Conservation (phyloP, 2,113 vertebrate species). For the Sciurus niger region DNA sequence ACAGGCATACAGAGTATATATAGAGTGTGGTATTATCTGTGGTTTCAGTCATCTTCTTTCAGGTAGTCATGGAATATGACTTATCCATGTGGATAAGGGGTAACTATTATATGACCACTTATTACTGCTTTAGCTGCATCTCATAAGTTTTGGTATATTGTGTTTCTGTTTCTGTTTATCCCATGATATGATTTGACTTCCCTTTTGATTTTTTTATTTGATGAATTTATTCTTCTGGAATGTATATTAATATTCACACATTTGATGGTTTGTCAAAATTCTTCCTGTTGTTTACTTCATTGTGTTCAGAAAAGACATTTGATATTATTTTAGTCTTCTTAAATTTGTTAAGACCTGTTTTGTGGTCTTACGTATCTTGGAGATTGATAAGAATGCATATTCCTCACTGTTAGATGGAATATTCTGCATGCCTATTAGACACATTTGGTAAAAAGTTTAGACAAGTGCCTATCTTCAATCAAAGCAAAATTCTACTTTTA, state of each 20-base stretch:
- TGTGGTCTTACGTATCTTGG: too few species aligned
- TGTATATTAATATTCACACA: not conserved
- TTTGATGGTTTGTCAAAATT: not conserved
- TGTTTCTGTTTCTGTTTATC: not conserved
- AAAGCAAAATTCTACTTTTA: constrained; percentile 18
- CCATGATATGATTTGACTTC: not conserved
- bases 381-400: not conserved
- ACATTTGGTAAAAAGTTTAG: not conserved
- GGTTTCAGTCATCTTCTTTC: not conserved
- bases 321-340: not conserved
- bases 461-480: not conserved
- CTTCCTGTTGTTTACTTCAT: not conserved
- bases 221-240: not conserved
- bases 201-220: not conserved
- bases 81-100: not conserved
- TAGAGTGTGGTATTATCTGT: not conserved
- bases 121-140: not conserved
- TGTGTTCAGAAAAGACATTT: not conserved
- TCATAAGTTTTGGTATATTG: not conserved
- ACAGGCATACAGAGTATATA: not conserved
- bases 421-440: not conserved
- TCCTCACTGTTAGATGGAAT: not conserved
- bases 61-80: not conserved
- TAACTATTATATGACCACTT: not conserved
- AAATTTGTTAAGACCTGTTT: too few species aligned